phyloP scores from a whole-genome alignment of 1,140 invertebrate genomes.

The Alviniconcha marisindica region DNA sequence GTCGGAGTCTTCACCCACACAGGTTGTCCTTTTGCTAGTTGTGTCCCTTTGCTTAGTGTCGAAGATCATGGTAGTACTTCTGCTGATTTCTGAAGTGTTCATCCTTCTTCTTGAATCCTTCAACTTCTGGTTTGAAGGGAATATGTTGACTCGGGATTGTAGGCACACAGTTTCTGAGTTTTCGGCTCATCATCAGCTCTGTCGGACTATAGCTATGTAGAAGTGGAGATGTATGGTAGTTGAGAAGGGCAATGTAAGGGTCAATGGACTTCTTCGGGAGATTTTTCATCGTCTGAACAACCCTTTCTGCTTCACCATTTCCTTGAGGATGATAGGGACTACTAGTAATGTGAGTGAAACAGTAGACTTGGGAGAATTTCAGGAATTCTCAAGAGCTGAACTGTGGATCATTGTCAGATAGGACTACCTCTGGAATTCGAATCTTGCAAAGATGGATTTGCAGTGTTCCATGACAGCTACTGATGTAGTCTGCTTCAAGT shows the following conservation, averaged over 20 bases:
- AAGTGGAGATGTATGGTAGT: slow-evolving; percentile 42
- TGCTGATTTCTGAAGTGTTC: too few relatives aligned
- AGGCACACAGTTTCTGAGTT: slow-evolving; percentile 38
- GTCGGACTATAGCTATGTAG: slow-evolving; percentile 38
- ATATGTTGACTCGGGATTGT: background rate
- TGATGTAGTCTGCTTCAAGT: slow-evolving; percentile 37
- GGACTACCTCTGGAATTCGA: slow-evolving; percentile 57
- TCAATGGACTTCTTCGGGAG: slow-evolving; percentile 40
- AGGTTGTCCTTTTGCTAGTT: background rate
- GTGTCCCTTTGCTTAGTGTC: background rate
- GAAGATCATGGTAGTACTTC: background rate
- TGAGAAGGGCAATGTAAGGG: slow-evolving; percentile 47
- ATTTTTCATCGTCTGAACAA: slow-evolving; percentile 54
- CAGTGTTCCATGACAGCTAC: slow-evolving; percentile 36
- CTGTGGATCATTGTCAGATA: slow-evolving; percentile 58
- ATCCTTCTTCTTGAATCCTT: background rate
- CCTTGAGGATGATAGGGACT: slow-evolving; percentile 18
- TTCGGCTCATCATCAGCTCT: slow-evolving; percentile 51
- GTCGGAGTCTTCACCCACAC: slow-evolving; percentile 3
- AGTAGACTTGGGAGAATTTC: background rate
- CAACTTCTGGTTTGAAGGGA: background rate
- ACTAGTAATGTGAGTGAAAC: slow-evolving; percentile 11
- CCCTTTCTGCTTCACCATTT: slow-evolving; percentile 48
- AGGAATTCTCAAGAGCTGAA: slow-evolving; percentile 40
- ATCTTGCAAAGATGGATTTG: slow-evolving; percentile 44